A percentile compares a stretch with the other conserved stretches of the same genome.
Evolutionary conservation across 2,888 invertebrate species (phyloP).

Genomic region (Gnatocerus cornutus): DNA sequence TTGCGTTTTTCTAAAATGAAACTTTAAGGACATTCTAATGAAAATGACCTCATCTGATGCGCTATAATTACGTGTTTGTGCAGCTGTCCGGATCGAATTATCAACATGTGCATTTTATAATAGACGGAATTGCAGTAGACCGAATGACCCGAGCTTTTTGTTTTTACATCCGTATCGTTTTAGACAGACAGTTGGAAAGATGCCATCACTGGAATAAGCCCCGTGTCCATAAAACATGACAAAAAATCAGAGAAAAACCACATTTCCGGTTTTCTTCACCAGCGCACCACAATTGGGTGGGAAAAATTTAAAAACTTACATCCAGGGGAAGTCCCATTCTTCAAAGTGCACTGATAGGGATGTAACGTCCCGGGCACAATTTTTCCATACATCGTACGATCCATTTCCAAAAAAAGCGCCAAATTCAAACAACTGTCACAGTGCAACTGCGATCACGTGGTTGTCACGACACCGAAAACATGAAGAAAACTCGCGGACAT

Average conservation of each 20-base stretch:
- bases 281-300: background rate
- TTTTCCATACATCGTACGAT: constrained; percentile 93
- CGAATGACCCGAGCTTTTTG: constrained; percentile 39
- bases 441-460: constrained; percentile 37
- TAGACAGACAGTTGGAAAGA: constrained; percentile 45
- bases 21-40: background rate
- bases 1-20: background rate
- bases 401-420: constrained; percentile 74
- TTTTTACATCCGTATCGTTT: constrained; percentile 33
- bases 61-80: background rate
- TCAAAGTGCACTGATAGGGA: constrained; percentile 88
- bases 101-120: constrained; percentile 32
- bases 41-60: constrained; percentile 26
- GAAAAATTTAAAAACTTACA: constrained; percentile 78
- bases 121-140: constrained; percentile 26
- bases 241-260: constrained; percentile 14
- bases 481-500: constrained; percentile 48
- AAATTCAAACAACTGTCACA: constrained; percentile 58
- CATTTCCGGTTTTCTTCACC: background rate
- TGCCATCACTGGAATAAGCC: constrained; percentile 41
- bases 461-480: constrained; percentile 40
- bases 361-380: constrained; percentile 88
- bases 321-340: constrained; percentile 88
- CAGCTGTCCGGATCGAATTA: constrained; percentile 15
- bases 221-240: constrained; percentile 11